Conservation (phyloP, 2,888 invertebrate species). For the Melinaea marsaeus region DNA sequence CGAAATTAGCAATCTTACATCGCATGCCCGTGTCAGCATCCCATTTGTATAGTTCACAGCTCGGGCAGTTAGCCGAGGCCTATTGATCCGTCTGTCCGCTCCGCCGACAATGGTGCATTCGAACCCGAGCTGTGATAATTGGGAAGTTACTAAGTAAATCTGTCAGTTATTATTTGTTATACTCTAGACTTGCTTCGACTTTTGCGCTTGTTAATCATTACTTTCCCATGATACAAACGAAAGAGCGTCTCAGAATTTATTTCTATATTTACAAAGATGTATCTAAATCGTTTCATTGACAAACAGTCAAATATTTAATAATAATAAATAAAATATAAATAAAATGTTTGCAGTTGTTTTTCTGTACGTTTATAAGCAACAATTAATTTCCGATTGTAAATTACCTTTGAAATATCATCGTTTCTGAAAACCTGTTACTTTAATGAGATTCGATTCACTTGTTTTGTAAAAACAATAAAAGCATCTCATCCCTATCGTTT, state of each 20-base stretch:
- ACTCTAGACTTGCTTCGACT: too few species aligned
- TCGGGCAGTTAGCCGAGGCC: conserved; percentile 55
- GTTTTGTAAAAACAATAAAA: conserved; percentile 27
- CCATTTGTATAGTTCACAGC: conserved; percentile 70
- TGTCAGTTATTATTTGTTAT: conserved; percentile 4
- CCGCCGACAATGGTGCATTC: conserved; percentile 55
- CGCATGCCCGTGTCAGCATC: conserved; percentile 38
- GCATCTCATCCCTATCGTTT: conserved; percentile 28
- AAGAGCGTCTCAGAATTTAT: too few species aligned
- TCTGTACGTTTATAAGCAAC: too few species aligned
- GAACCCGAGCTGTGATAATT: conserved; percentile 41
- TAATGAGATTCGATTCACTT: not conserved
- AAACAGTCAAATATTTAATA: too few species aligned
- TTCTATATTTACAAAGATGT: too few species aligned
- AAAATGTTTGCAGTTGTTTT: too few species aligned
- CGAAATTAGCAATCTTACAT: conserved; percentile 32
- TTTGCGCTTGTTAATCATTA: too few species aligned
- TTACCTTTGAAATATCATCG: too few species aligned
- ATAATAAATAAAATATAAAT: too few species aligned
- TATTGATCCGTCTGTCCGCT: conserved; percentile 67
- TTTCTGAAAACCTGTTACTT: not conserved
- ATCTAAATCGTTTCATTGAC: too few species aligned
- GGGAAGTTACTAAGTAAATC: conserved; percentile 27
- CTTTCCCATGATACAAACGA: too few species aligned
- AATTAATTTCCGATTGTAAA: too few species aligned